Percentiles rank a stretch among this genome's conserved stretches.
Evolutionary conservation across 2,888 invertebrate species (phyloP).

Genomic region (Papilio elwesi): DNA sequence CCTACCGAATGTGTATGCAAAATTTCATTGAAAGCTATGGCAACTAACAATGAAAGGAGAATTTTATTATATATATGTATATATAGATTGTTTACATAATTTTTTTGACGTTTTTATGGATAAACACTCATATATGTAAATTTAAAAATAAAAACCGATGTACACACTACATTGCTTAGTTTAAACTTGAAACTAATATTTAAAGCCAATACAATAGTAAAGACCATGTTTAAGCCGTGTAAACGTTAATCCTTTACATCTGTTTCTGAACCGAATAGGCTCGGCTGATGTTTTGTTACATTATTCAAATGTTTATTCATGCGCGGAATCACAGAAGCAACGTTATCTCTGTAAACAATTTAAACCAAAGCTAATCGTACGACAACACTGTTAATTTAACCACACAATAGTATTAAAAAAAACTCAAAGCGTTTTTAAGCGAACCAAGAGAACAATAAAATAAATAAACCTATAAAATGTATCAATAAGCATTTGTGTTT

Average conservation of each 20-base stretch:
- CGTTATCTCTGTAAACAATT: constrained; percentile 25
- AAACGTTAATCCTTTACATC: constrained; percentile 8
- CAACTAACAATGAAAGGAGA: too few species aligned
- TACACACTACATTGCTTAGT: background rate
- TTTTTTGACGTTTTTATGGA: too few species aligned
- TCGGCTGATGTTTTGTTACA: constrained; percentile 15
- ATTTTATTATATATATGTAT: too few species aligned
- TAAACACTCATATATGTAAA: too few species aligned
- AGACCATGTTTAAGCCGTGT: background rate
- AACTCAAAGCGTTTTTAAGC: too few species aligned
- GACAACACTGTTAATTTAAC: constrained; percentile 6
- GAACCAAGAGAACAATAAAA: too few species aligned
- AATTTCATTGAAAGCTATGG: too few species aligned
- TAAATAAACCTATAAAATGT: background rate
- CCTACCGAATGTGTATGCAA: too few species aligned
- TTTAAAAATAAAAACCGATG: too few species aligned
- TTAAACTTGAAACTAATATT: background rate
- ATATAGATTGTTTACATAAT: too few species aligned
- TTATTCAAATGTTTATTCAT: constrained; percentile 15
- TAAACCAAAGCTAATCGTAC: constrained; percentile 24
- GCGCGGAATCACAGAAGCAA: constrained; percentile 17
- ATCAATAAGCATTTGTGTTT: background rate
- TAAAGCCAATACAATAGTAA: background rate
- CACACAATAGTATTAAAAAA: too few species aligned
- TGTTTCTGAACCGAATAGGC: constrained; percentile 12